phyloP scores from a whole-genome alignment of 2,888 invertebrate species.

The Apamea epomidion region DNA sequence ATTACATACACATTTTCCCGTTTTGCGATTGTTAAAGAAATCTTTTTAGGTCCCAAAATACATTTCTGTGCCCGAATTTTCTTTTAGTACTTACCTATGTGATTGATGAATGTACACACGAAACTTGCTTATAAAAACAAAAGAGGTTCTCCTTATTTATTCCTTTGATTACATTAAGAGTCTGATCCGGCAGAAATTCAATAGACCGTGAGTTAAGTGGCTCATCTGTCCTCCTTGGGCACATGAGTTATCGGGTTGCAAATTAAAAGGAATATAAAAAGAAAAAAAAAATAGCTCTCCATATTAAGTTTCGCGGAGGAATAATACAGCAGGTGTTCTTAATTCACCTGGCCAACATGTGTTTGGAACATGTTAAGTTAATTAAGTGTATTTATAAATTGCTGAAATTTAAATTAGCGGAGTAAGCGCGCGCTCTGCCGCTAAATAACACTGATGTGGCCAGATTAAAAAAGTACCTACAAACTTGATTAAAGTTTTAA shows the following conservation, averaged over 20 bases:
- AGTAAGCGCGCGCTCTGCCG: conserved; percentile 65
- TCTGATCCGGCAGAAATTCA: conserved; percentile 78
- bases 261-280: conserved; percentile 69
- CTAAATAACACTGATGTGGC: conserved; percentile 67
- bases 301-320: conserved; percentile 87
- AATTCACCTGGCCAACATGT: conserved; percentile 87
- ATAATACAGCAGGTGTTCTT: conserved; percentile 84
- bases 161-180: conserved; percentile 71
- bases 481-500: conserved; percentile 64
- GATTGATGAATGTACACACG: conserved; percentile 69
- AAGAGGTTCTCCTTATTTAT: conserved; percentile 70
- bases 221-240: conserved; percentile 84
- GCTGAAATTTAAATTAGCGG: conserved; percentile 72
- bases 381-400: conserved; percentile 78
- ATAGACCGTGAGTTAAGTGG: conserved; percentile 84
- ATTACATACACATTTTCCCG: conserved; percentile 30
- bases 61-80: conserved; percentile 56
- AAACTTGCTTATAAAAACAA: conserved; percentile 65
- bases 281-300: conserved; percentile 79
- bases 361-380: conserved; percentile 81
- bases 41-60: conserved; percentile 38
- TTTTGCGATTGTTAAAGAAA: conserved; percentile 14
- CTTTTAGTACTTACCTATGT: conserved; percentile 60
- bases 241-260: conserved; percentile 85
- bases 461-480: conserved; percentile 57